Evolutionary conservation across 2,797 vertebrate species (phyloP), one percentile per base, ranked within the genome.

Genomic region (Carcharodon carcharias): DNA sequence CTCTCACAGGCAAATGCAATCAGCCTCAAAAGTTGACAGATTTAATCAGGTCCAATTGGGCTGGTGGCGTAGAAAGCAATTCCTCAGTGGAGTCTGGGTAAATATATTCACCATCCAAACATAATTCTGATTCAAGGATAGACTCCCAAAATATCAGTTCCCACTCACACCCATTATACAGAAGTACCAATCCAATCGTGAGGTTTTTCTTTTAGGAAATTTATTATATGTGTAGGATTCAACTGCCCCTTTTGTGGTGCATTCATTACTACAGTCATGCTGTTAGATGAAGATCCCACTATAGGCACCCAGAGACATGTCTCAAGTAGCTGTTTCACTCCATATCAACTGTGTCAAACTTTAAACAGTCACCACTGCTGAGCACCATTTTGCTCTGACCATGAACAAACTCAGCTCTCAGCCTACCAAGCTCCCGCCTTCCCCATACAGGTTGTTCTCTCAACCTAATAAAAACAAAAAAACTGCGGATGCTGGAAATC

Each of bases 51-150:
- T 67, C 40, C 18, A 93, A 93, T 93, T 65, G 63, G 91, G 63
- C 40, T 93, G 63, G 63, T 45, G n/a, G 61, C 21, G 9, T 40
- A 67, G n/a, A 67, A 67, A 93, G 61, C n/a, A 26, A 45, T 67
- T 63, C 63, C 91, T 45, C 91, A 67, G 91, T 5, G 61, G 91
- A 93, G 91, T 93, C 91, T 93, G 61, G 91, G 91, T 93, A 93
- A 93, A 93, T 93, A 93, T 93, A 67, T 40, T 93, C n/a, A 26
- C 56, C n/a, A 93, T 93, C 91, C 91, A 93, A 93, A n/a, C 61
- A 93, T 93, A 67, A 93, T 45, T 93, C 91, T 45, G 91, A 65
- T 93, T 65, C 6, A 93, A 67, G 89, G 58, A 63, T 21, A 16
- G 89, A 65, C 58, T 92, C 61, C 35, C 35, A 65, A n/a, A 92